Base-by-base conservation (phyloP, 2,888 invertebrate genomes). In the Chalcis sispes region DNA sequence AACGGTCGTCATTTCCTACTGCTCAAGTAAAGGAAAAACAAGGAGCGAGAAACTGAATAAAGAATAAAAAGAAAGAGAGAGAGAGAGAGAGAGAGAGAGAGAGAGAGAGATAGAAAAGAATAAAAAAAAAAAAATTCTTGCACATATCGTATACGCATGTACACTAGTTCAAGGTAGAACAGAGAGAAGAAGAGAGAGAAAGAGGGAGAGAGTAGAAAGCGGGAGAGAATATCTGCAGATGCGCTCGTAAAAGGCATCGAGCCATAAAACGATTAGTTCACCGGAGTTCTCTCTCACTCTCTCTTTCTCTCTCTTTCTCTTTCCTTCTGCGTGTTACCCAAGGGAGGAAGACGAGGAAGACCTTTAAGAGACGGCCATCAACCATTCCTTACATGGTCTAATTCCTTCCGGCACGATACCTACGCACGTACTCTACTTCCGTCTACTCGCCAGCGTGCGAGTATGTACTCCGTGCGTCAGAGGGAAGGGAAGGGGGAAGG, bases 191-290 rank as follows among this genome's bases (percentile, higher is more conserved):
- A 59, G 67, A 29, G 58, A 46, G 67, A 52, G 42, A 27, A 46
- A 29, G 59, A 50, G 70, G 18, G 65, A 66, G 54, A 61, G 27
- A 66, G 64, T 40, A 58, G 79, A 79, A 79, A 79, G 23, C 13
- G 23, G 20, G 52, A 54, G 13, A 40, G 65, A 71, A 77, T 77
- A 77, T 77, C 74, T 77, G 77, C 81, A 83, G 84, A 85, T 85
- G 83, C 80, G 83, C 84, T 86, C 85, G 85, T 86, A 85, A 86
- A 86, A 85, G 75, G 84, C 83, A 85, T 85, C 82, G 82, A 81
- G 82, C 84, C 85, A 85, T 86, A 86, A 86, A 84, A 84, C 82
- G 82, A 80, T 81, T 82, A 83, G 82, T 84, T 82, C 83, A 79
- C 32, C 58, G 62, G 23, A 29, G 25, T n/a, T 29, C 29, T 4